Evolutionary conservation across 2,888 invertebrate genomes (phyloP).

Genomic region (Noctua comes): DNA sequence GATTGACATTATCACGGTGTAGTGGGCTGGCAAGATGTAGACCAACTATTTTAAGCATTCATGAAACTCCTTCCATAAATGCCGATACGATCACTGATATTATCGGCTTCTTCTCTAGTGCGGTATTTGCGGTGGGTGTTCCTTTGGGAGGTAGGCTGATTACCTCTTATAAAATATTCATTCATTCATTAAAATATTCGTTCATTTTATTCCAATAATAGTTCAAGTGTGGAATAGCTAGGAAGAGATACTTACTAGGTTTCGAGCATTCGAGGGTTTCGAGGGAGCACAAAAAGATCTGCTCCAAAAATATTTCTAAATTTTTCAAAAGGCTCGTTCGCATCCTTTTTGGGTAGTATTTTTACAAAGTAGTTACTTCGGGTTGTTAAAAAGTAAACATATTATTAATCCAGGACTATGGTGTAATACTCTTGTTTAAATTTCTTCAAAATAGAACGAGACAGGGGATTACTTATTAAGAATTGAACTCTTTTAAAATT

Average conservation of each 20-base stretch:
- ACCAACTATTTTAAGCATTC: constrained; percentile 33
- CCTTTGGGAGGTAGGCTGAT: background rate
- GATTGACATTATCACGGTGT: constrained; percentile 51
- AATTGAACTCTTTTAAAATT: constrained; percentile 14
- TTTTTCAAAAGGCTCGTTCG: background rate
- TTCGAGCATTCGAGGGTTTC: background rate
- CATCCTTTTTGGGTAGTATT: background rate
- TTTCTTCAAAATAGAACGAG: constrained; percentile 19
- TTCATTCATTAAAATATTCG: no score
- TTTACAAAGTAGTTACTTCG: background rate
- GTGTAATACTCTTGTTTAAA: background rate
- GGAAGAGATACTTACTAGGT: background rate
- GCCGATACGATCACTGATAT: constrained; percentile 9
- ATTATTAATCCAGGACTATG: constrained; percentile 1
- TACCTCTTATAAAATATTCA: background rate
- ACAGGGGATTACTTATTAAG: no score
- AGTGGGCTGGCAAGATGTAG: constrained; percentile 22
- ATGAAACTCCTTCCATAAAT: constrained; percentile 16
- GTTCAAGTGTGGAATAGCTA: background rate
- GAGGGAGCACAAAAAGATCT: background rate
- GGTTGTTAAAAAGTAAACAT: background rate
- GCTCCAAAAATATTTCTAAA: background rate
- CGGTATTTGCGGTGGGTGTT: background rate
- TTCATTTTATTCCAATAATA: background rate
- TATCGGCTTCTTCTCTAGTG: background rate